These are phyloP conservation scores for Lithophane semibrunnea DNA, from an alignment of 2,888 invertebrate species.

Conservation along the genomic window DNA sequence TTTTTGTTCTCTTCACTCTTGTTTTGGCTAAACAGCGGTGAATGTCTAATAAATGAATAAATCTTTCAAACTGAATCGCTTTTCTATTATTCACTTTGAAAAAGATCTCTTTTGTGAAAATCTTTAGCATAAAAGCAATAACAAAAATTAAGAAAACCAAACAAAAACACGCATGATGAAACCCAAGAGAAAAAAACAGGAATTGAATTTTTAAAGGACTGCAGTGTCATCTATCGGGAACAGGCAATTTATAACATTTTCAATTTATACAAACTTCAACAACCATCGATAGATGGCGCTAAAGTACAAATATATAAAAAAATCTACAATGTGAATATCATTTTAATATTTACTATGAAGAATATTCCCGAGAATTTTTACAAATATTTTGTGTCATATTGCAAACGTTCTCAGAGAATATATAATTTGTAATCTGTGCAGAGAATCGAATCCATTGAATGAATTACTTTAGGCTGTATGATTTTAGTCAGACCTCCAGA, in stretches of 20 bases:
- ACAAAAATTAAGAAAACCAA: neutral
- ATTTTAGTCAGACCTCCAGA: too few relatives aligned
- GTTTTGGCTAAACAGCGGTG: neutral
- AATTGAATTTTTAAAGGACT: neutral
- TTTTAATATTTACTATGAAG: too few relatives aligned
- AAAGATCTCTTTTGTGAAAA: neutral
- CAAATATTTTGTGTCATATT: too few relatives aligned
- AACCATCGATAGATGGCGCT: constrained; percentile 19
- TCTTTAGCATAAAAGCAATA: neutral
- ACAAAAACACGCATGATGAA: neutral
- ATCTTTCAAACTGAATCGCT: neutral
- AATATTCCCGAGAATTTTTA: too few relatives aligned
- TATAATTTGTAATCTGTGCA: too few relatives aligned
- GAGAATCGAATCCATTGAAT: too few relatives aligned
- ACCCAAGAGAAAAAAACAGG: neutral
- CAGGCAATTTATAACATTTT: neutral
- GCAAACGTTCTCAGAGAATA: too few relatives aligned
- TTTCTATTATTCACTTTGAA: neutral
- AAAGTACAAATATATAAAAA: too few relatives aligned
- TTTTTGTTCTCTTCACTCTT: neutral
- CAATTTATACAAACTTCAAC: neutral
- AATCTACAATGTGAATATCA: too few relatives aligned
- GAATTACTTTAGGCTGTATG: too few relatives aligned
- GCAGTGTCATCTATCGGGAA: constrained; percentile 18
- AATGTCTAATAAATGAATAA: neutral